Evolutionary conservation across 2,888 invertebrate genomes (phyloP), one percentile per base, ranked within the genome.

Genomic region (Poecilus cupreus): DNA sequence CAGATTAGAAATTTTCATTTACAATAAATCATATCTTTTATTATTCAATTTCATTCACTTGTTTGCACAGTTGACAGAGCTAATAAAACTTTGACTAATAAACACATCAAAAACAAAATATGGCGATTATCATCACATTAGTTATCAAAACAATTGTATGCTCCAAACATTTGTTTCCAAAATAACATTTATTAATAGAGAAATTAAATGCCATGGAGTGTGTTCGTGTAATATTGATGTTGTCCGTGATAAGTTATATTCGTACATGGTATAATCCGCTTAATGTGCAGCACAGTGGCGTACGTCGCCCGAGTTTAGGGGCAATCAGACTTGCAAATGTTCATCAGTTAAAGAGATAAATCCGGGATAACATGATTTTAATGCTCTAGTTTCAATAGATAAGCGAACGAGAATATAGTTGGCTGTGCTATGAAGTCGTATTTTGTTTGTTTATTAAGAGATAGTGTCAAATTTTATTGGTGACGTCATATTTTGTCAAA

Each of bases 351-450:
- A 24, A 60, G 24, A 60, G 26, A 24, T 22, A 20, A 51, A 51
- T 51, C 24, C 43, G 13, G 13, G 13, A 11, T n/a, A 11, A 1
- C 43, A 43, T 43, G n/a, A 43, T 43, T 43, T 24, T 60, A 60
- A 60, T 60, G 60, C 60, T n/a, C 60, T 18, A 60, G 26, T 60
- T 60, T 60, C 60, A 26, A 60, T 60, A 60, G 60, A 60, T 60
- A 60, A 60, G 60, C 60, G 11, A 60, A 60, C 26, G 60, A 13
- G 60, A 51, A 43, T 60, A 26, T 60, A 26, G 54, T 54, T 60
- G 13, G 22, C 4, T 54, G 6, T 22, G 43, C 43, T 43, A 43
- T 43, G 43, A 43, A 43, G 10, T 11, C 13, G n/a, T 43, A n/a
- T 43, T 43, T 43, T 10, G 43, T 43, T 43, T 43, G 43, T 43